phyloP scores from a whole-genome alignment of 2,113 vertebrate species.

The Zonotrichia leucophrys region DNA sequence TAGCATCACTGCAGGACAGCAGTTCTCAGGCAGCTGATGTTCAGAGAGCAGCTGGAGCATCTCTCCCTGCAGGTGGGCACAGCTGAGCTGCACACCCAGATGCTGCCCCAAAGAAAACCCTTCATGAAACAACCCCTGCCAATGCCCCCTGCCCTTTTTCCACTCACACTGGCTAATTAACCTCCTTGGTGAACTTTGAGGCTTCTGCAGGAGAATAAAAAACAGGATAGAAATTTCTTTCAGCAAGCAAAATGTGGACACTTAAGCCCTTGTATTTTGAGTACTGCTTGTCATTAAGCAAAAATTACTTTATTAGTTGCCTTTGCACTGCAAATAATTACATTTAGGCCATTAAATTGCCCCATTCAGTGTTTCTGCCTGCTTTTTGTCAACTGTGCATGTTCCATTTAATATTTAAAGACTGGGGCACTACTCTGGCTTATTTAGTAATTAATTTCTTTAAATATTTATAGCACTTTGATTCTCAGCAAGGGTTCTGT shows the following conservation, averaged over 20 bases:
- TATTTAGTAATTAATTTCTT: conserved; percentile 43
- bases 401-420: conserved; percentile 38
- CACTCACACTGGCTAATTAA: background rate
- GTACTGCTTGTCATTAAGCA: background rate
- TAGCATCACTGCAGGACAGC: accelerated
- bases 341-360: background rate
- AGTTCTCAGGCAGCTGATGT: background rate
- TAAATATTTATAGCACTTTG: conserved; percentile 69
- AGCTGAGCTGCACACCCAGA: background rate
- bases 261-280: background rate
- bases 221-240: background rate
- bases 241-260: background rate
- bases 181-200: background rate
- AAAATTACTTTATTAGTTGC: background rate
- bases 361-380: conserved; percentile 21
- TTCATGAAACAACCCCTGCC: background rate
- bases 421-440: background rate
- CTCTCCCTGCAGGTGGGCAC: background rate
- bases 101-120: no score
- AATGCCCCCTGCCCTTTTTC: background rate
- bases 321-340: background rate
- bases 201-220: background rate
- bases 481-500: conserved; percentile 19
- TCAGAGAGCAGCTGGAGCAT: background rate
- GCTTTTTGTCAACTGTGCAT: conserved; percentile 16